Evolutionary conservation across 2,113 vertebrate species (phyloP), one percentile per base, ranked within the genome.

Genomic region (Larimichthys crocea): DNA sequence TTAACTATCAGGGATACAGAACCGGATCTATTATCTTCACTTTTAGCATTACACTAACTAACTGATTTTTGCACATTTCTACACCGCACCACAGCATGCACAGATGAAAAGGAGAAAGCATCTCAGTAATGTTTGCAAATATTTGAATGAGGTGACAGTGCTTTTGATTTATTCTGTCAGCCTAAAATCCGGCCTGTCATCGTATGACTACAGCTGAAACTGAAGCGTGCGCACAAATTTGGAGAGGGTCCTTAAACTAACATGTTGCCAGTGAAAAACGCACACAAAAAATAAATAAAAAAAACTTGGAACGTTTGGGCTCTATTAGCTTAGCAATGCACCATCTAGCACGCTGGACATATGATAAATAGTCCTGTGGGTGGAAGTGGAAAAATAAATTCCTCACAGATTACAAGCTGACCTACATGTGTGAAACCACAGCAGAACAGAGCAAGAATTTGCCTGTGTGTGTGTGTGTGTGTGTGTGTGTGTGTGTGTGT

Each of bases 331-430:
- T 59, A 83, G 76, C 80, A 68, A 70, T 56, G 76, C 65, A 26
- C 67, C 20, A 20, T 67, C 19, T 55, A 57, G 40, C 56, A 80
- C 73, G 22, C 66, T 71, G 48, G 76, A 88, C 86, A 62, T 72
- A 77, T 83, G 83, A 89, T 69, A 6, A 83, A 88, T 60, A 82
- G 61, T 40, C 49, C 75, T 57, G 74, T 68, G 83, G 82, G 82
- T 71, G 69, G 80, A 88, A 74, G 78, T 74, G 86, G 84, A 80
- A 90, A 86, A 82, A 88, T 67, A 78, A 87, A 91, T 87, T 88
- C 76, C 83, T 88, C 24, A 17, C 68, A 80, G 80, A 90, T 92
- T 90, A 88, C 73, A 65, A 83, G 84, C 65, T 82, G 83, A 89
- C 86, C 85, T 78, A 78, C 88, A 91, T 83, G 61, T 89, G 69